A percentile compares a stretch with the other conserved stretches of the same genome.
Conservation (phyloP, 2,888 invertebrate species). For the Thereva unica region DNA sequence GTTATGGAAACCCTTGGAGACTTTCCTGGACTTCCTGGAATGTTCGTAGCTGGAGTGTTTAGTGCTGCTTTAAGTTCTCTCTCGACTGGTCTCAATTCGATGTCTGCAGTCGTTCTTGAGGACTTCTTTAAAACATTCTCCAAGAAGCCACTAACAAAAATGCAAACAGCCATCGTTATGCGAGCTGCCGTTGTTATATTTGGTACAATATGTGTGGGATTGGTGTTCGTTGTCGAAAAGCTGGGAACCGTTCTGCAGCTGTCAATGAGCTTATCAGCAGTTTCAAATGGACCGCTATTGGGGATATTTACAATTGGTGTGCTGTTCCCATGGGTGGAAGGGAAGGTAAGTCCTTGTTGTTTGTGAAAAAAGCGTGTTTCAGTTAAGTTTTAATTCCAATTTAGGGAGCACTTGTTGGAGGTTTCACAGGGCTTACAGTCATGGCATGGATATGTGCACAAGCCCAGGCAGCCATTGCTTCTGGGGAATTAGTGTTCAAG, state of each 20-base stretch:
- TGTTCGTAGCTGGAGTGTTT: constrained; percentile 89
- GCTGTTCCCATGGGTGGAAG: constrained; percentile 68
- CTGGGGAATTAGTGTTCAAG: constrained; percentile 58
- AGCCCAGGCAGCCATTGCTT: constrained; percentile 62
- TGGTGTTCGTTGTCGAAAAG: constrained; percentile 68
- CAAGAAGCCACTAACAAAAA: constrained; percentile 61
- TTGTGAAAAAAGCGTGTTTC: constrained; percentile 1
- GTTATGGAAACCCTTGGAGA: constrained; percentile 84
- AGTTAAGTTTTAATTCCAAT: constrained; percentile 8
- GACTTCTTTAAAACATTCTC: constrained; percentile 69
- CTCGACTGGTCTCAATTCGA: constrained; percentile 76
- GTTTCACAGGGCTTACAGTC: constrained; percentile 59
- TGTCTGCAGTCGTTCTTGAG: constrained; percentile 74
- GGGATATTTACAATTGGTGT: constrained; percentile 72
- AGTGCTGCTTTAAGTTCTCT: constrained; percentile 86
- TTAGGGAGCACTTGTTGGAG: constrained; percentile 63
- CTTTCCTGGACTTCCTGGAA: constrained; percentile 79
- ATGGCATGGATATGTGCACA: constrained; percentile 64
- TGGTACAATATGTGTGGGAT: constrained; percentile 66
- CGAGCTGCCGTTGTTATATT: constrained; percentile 68
- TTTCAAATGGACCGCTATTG: constrained; percentile 69
- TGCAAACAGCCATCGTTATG: constrained; percentile 65
- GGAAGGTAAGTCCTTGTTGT: constrained; percentile 58
- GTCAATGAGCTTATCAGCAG: constrained; percentile 66
- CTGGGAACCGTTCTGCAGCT: constrained; percentile 73